Evolutionary conservation across 2,888 invertebrate species (phyloP).

Genomic region (Pedicia rivosa): DNA sequence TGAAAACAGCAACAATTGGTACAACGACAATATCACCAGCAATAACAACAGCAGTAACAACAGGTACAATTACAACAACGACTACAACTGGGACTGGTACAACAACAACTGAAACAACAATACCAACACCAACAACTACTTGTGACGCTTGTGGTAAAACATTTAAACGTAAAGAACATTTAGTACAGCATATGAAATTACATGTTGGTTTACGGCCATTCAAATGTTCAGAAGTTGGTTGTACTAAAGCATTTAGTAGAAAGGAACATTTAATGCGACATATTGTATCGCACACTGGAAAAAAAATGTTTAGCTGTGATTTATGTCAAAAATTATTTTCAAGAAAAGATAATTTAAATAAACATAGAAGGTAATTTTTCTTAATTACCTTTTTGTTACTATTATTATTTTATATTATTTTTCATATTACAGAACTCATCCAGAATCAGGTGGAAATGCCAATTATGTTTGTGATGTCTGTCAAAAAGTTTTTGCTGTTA

Average conservation of each 20-base stretch:
- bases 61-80: background rate
- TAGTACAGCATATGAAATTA: conserved; percentile 48
- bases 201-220: conserved; percentile 51
- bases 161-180: conserved; percentile 51
- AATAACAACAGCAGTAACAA: background rate
- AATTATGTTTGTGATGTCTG: conserved; percentile 47
- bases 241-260: conserved; percentile 48
- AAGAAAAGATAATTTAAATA: conserved; percentile 30
- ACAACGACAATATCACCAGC: conserved; percentile 14
- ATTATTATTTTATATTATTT: background rate
- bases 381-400: background rate
- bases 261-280: conserved; percentile 53
- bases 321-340: conserved; percentile 39
- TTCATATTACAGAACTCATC: conserved; percentile 21
- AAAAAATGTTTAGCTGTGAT: conserved; percentile 47
- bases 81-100: background rate
- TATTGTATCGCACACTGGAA: conserved; percentile 47
- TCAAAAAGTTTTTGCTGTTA: conserved; percentile 47
- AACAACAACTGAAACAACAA: background rate
- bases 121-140: conserved; percentile 14
- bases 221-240: conserved; percentile 38
- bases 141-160: conserved; percentile 45
- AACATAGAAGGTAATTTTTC: conserved; percentile 24
- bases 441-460: conserved; percentile 21
- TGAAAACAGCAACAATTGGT: conserved; percentile 22